These are phyloP conservation scores for Nyctibius bracteatus DNA, from an alignment of 2,113 vertebrate species.

Conservation along the genomic window DNA sequence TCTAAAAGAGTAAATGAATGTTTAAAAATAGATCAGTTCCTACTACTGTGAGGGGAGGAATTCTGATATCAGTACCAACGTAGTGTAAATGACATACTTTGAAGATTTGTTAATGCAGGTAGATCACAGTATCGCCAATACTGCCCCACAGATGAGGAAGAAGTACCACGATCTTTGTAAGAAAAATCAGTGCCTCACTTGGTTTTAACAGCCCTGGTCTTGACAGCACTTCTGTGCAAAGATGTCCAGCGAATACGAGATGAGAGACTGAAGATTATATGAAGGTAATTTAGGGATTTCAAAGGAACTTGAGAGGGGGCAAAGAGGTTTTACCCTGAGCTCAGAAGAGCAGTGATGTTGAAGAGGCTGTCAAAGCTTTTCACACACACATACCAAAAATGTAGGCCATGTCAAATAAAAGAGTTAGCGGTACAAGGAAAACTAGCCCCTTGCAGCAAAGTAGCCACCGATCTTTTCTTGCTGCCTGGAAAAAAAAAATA, in stretches of 20 bases:
- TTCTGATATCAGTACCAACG: not conserved
- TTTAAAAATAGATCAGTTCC: slow-evolving; percentile 2
- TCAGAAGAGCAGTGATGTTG: slow-evolving; percentile 15
- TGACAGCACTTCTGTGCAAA: not conserved
- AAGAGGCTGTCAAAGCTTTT: slow-evolving; percentile 45
- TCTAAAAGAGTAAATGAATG: not conserved
- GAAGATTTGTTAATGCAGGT: not conserved
- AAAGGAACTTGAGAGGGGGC: slow-evolving; percentile 33
- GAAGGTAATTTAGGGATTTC: slow-evolving; percentile 50
- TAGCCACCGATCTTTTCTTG: not conserved
- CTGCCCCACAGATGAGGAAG: not conserved
- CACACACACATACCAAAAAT: not conserved
- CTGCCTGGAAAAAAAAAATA: not conserved
- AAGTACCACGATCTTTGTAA: not conserved
- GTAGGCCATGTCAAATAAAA: not conserved
- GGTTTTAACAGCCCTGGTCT: not conserved
- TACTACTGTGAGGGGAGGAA: not conserved
- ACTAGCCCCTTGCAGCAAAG: not conserved
- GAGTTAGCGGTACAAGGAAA: not conserved
- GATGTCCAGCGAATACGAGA: not conserved
- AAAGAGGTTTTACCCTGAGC: slow-evolving; percentile 32
- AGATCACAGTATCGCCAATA: not conserved
- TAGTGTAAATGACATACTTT: not conserved
- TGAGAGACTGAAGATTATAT: slow-evolving; percentile 33
- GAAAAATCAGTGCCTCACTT: not conserved